Evolutionary conservation across 2,797 vertebrate species (phyloP), one percentile per base, ranked within the genome.

Genomic region (Taeniopygia guttata): DNA sequence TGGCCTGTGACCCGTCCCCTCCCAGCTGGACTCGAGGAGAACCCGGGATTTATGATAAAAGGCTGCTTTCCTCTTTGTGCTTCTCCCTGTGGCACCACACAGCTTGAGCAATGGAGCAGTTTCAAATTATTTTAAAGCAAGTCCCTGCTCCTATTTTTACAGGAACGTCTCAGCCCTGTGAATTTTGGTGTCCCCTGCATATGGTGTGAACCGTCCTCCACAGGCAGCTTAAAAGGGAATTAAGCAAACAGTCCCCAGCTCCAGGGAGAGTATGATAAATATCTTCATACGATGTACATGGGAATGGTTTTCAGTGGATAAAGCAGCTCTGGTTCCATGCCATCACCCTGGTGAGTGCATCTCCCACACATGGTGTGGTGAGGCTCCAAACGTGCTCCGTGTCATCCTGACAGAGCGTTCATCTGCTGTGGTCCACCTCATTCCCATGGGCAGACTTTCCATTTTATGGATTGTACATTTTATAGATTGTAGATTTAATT

Each of bases 371-470:
- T 0, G 0, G 32, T 4, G 11, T 38, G 56, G 52, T 54, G 52
- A 23, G 7, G 43, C 25, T 94, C 68, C 0, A 0, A 29, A 17
- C 0, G 0, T 54, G 34, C 27, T 66, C 58, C 10, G 4, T 45
- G 64, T n/a, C 60, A 58, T 38, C 48, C 43, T 21, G 22, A 29
- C 30, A 77, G 62, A 29, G n/a, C 2, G 0, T n/a, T 68, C 16
- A 40, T 32, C 78, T 87, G 42, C 69, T 51, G 22, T 21, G 62
- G 29, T 62, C 54, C 30, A 23, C 58, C 30, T 80, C 3, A 1
- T 75, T 79, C 66, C 69, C 36, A 1, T 4, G 36, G 56, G 85
- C 62, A 84, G 76, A 52, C 3, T 55, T 48, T n/a, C 48, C 46
- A 22, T 81, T 36, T 63, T 42, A 55, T 18, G 77, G 72, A 40